Evolutionary conservation across 2,797 vertebrate genomes (phyloP).

Genomic region (Danionella dracula): DNA sequence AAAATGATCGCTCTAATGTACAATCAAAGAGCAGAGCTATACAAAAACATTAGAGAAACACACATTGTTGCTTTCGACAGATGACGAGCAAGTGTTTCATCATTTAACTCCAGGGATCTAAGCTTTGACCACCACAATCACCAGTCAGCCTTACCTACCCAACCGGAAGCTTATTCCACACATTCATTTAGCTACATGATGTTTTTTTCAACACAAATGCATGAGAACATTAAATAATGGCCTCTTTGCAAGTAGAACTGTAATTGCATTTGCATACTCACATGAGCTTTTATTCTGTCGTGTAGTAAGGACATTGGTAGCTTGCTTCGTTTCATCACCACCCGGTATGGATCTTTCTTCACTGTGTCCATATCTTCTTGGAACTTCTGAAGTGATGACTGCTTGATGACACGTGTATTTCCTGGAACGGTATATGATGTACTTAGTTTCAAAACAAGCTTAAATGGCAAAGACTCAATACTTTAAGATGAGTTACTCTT

Average conservation of each 20-base stretch:
- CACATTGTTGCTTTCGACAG: too few species aligned
- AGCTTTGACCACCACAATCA: too few species aligned
- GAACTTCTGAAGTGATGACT: slow-evolving; percentile 92
- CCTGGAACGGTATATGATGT: slow-evolving; percentile 61
- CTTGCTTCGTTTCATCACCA: slow-evolving; percentile 91
- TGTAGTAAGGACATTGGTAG: slow-evolving; percentile 94
- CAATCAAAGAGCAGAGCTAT: too few species aligned
- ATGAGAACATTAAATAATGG: too few species aligned
- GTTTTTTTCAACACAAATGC: too few species aligned
- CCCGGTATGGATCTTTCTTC: slow-evolving; percentile 90
- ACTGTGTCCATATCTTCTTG: slow-evolving; percentile 92
- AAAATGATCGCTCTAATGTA: too few species aligned
- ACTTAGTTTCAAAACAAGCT: not conserved
- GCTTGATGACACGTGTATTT: slow-evolving; percentile 96
- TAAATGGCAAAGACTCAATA: not conserved
- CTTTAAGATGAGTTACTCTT: slow-evolving; percentile 51
- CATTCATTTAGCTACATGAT: too few species aligned
- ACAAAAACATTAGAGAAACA: too few species aligned
- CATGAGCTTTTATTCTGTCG: slow-evolving; percentile 85
- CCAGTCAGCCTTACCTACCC: too few species aligned
- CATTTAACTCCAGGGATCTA: too few species aligned
- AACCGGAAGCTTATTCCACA: too few species aligned
- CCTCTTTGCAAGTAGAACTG: not conserved
- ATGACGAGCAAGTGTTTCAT: too few species aligned
- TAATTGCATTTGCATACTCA: slow-evolving; percentile 65